phyloP scores from a whole-genome alignment of 2,797 vertebrate genomes.

The Oreochromis grahami region DNA sequence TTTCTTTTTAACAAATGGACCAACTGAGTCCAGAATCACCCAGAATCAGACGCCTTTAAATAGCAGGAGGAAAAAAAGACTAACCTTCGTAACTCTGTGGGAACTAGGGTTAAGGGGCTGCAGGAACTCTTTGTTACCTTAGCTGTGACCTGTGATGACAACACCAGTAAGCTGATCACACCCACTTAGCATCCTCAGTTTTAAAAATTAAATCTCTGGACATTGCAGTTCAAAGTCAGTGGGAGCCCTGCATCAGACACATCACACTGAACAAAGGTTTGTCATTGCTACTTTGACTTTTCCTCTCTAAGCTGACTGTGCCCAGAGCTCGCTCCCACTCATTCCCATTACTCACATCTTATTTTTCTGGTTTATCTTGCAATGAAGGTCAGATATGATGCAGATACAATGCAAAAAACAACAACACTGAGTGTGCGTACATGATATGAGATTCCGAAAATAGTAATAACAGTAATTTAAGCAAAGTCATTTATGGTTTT shows the following conservation, averaged over 20 bases:
- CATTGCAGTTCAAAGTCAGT: background rate
- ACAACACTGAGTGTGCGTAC: background rate
- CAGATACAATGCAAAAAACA: background rate
- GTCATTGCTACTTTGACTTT: background rate
- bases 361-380: background rate
- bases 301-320: background rate
- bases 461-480: background rate
- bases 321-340: background rate
- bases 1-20: background rate
- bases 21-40: background rate
- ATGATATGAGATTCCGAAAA: background rate
- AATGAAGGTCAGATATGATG: background rate
- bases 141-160: background rate
- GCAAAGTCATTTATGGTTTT: background rate
- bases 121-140: background rate
- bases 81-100: background rate
- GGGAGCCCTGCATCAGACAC: background rate
- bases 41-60: background rate
- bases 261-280: background rate
- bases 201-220: background rate
- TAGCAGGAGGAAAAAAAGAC: background rate
- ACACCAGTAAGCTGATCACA: background rate
- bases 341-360: constrained; percentile 4
- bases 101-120: background rate
- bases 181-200: background rate